These are phyloP conservation scores for Stenchaetothrips biformis DNA, from an alignment of 2,888 invertebrate species.

Conservation along the genomic window DNA sequence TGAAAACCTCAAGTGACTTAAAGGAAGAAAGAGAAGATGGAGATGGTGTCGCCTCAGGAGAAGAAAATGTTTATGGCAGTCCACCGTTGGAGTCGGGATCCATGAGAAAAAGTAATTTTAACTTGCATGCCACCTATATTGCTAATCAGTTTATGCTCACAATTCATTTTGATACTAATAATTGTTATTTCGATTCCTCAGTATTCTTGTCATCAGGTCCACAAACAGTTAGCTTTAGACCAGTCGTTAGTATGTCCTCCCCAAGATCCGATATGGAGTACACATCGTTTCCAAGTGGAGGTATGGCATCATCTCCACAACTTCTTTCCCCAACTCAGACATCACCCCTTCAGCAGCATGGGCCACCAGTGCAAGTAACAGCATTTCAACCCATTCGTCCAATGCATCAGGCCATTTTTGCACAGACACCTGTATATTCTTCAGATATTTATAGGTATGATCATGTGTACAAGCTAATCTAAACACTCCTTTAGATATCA, in stretches of 20 bases:
- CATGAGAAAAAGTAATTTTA: neutral
- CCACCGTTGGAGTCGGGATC: neutral
- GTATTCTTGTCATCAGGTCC: neutral
- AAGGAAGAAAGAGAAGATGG: conserved; percentile 31
- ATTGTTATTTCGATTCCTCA: neutral
- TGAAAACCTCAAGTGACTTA: conserved; percentile 33
- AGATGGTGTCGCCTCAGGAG: conserved; percentile 31
- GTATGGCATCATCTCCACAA: conserved; percentile 40
- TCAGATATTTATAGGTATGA: conserved; percentile 43
- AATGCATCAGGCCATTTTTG: conserved; percentile 43
- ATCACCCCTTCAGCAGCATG: conserved; percentile 36
- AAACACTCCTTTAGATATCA: no score
- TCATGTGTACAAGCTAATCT: no score
- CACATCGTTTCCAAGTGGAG: conserved; percentile 41
- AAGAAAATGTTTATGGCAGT: conserved; percentile 32
- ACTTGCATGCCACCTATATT: no score
- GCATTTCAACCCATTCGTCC: conserved; percentile 39
- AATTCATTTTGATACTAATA: neutral
- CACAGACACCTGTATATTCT: conserved; percentile 42
- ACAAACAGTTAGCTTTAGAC: neutral
- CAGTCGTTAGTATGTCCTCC: neutral
- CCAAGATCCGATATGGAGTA: neutral
- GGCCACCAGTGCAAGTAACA: conserved; percentile 28
- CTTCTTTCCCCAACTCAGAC: conserved; percentile 33
- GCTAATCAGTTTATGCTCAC: no score